Evolutionary conservation across 1,140 invertebrate genomes (phyloP).

Genomic region (Saccostrea glomerata): DNA sequence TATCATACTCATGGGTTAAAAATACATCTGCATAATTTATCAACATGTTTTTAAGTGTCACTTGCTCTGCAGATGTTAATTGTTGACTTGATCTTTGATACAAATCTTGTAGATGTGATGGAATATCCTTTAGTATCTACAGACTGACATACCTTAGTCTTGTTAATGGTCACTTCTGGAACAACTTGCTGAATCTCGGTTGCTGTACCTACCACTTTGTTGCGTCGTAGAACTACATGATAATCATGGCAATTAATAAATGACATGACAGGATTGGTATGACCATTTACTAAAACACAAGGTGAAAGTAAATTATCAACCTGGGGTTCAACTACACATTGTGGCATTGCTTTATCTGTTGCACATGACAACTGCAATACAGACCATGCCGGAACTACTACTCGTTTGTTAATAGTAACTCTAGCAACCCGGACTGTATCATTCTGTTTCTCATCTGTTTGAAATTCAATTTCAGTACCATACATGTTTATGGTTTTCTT

Average conservation of each 20-base stretch:
- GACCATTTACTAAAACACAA: not conserved
- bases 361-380: not conserved
- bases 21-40: constrained; percentile 42
- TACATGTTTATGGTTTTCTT: too few species aligned
- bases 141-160: not conserved
- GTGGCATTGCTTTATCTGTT: too few species aligned
- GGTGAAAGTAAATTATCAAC: not conserved
- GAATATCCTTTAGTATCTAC: not conserved
- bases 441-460: too few species aligned
- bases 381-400: too few species aligned
- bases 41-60: not conserved
- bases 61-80: not conserved
- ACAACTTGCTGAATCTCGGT: too few species aligned
- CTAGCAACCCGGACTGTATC: too few species aligned
- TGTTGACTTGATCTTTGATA: not conserved
- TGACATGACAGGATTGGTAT: not conserved
- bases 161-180: too few species aligned
- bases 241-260: not conserved
- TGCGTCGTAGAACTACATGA: not conserved
- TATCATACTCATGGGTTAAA: constrained; percentile 40
- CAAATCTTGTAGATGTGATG: constrained; percentile 17
- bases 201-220: not conserved
- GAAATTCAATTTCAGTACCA: too few species aligned
- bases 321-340: not conserved
- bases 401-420: too few species aligned